Base-by-base conservation (phyloP, 2,888 invertebrate species). In the Metellina segmentata region DNA sequence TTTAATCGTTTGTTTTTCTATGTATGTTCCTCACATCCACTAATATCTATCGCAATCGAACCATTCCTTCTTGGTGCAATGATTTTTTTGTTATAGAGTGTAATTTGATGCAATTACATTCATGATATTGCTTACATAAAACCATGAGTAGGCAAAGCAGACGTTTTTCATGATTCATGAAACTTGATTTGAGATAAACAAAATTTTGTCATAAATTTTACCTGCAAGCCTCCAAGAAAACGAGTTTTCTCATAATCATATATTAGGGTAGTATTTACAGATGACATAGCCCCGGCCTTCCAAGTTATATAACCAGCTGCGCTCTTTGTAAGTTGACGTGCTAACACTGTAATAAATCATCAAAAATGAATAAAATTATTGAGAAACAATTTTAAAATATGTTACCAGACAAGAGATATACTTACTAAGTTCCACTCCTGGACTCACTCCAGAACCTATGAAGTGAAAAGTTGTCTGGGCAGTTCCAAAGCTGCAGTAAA, bases 281-380 rank as follows among this genome's bases (percentile, higher is more conserved):
- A 96, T 0, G 97, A 97, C 75, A 96, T 95, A 7, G 93, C 94
- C 16, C 96, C 97, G 0, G 96, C 96, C 94, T 97, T 97, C 94
- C 98, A 98, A 0, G 98, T 97, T 70, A 99, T 95, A 94, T 98
- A 98, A 8, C 98, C 98, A 87, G 98, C 97, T 0, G 98, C 97
- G 94, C 98, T 97, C 89, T 97, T 97, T 94, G 98, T 98, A 93
- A 99, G 95, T 95, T 98, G 98, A 94, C 97, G 96, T 1, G 97
- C 98, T 94, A 98, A 75, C 93, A 93, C 94, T 94, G 71, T 7
- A 77, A 81, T 51, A 2, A 72, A 90, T 72, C 72, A 11, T 79
- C 0, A 34, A 51, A 7, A 34, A 34, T 34, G 1, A 34, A 61
- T 61, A 6, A 61, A 61, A 61, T 61, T 16, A 5, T 16, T 61